Evolutionary conservation across 2,797 vertebrate genomes (phyloP).

Genomic region (Lerista edwardsae): DNA sequence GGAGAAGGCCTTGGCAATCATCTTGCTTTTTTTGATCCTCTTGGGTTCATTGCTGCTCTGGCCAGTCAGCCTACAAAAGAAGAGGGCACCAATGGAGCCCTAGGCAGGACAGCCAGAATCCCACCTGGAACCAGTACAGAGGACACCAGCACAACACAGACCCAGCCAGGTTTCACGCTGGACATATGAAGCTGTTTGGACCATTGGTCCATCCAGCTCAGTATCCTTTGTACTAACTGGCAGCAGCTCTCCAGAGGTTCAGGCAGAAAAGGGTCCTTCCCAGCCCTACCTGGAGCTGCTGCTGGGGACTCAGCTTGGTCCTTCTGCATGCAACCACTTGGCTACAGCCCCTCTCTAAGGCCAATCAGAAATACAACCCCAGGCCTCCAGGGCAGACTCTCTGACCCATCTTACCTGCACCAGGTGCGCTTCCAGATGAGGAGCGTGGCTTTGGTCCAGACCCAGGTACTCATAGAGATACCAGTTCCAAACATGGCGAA

Average conservation of each 20-base stretch:
- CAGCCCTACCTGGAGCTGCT: too few species aligned
- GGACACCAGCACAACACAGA: too few species aligned
- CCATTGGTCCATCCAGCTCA: too few species aligned
- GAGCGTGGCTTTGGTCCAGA: conserved; percentile 98
- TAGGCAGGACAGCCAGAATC: too few species aligned
- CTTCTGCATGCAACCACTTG: too few species aligned
- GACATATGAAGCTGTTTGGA: too few species aligned
- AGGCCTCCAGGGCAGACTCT: rapidly evolving
- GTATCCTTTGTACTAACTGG: too few species aligned
- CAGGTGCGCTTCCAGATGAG: conserved; percentile 98
- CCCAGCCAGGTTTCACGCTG: too few species aligned
- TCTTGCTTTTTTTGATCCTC: conserved; percentile 98
- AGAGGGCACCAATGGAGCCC: not conserved
- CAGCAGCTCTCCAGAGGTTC: too few species aligned
- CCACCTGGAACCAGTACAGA: rapidly evolving
- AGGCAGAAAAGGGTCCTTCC: too few species aligned
- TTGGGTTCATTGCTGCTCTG: conserved; percentile 95
- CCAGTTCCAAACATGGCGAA: conserved; percentile 99
- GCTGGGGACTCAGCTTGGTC: too few species aligned
- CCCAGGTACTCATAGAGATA: conserved; percentile 98
- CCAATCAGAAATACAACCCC: not conserved
- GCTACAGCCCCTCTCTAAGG: too few species aligned
- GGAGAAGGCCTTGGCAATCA: conserved; percentile 98
- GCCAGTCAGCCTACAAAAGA: conserved; percentile 86
- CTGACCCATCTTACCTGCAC: conserved; percentile 85